Percentiles rank a stretch among this genome's conserved stretches.
Conservation (phyloP, 1,140 invertebrate species). For the Drosophila sucinea region DNA sequence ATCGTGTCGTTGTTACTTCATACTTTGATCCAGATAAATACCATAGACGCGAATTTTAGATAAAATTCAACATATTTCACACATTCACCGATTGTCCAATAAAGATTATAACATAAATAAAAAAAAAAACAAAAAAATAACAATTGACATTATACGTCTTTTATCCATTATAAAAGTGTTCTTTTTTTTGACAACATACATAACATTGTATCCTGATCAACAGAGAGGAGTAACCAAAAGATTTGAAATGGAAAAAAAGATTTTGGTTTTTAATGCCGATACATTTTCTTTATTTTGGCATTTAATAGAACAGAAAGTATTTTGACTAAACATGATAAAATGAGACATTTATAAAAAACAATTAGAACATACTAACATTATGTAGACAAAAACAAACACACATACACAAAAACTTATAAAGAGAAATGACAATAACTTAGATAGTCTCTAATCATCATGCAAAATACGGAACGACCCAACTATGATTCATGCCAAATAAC, state of each 20-base stretch:
- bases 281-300: constrained; percentile 30
- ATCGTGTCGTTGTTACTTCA: constrained; percentile 99
- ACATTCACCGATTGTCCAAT: constrained; percentile 74
- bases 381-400: constrained; percentile 1
- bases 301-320: constrained; percentile 17
- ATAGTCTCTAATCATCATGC: constrained; percentile 4
- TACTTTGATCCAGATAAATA: constrained; percentile 99
- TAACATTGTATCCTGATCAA: background rate
- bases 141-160: constrained; percentile 31
- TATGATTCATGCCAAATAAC: background rate
- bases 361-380: constrained; percentile 17
- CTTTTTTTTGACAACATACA: background rate
- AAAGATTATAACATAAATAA: constrained; percentile 60
- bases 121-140: constrained; percentile 29
- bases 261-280: constrained; percentile 13
- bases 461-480: too few species aligned
- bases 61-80: constrained; percentile 64
- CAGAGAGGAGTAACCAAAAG: too few species aligned
- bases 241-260: too few species aligned
- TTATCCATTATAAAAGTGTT: constrained; percentile 30
- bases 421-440: constrained; percentile 14
- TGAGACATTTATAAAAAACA: constrained; percentile 19
- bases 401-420: constrained; percentile 10
- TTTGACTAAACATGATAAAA: constrained; percentile 13
- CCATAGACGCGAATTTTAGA: constrained; percentile 98